A percentile compares a stretch with the other conserved stretches of the same genome.
phyloP scores from a whole-genome alignment of 2,113 vertebrate genomes.

The Brachionichthys hirsutus region DNA sequence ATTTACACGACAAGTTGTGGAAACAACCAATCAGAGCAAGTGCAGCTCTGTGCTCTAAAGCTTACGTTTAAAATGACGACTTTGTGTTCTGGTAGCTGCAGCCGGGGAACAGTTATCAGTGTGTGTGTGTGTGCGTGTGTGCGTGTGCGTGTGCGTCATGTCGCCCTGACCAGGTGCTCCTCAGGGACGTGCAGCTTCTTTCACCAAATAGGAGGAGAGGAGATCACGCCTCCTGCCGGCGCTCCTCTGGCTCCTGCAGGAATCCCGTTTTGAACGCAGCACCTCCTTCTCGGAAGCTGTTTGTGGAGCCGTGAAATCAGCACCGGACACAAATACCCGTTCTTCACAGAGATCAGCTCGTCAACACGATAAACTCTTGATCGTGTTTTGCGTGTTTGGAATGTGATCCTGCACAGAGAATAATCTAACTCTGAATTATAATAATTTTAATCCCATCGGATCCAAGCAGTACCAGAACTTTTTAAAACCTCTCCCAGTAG shows the following conservation, averaged over 20 bases:
- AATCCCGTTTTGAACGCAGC: too few species aligned
- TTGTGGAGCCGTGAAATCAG: not conserved
- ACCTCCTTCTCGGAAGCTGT: too few species aligned
- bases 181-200: slow-evolving; percentile 53
- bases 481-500: slow-evolving; percentile 41
- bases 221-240: not conserved
- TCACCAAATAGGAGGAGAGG: slow-evolving; percentile 29
- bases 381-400: slow-evolving; percentile 25
- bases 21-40: too few species aligned
- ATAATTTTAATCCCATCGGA: slow-evolving; percentile 38
- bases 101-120: too few species aligned
- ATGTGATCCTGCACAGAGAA: slow-evolving; percentile 27
- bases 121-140: too few species aligned
- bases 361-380: slow-evolving; percentile 55
- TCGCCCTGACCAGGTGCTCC: slow-evolving; percentile 40
- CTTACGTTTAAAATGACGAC: too few species aligned
- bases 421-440: slow-evolving; percentile 43
- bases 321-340: slow-evolving; percentile 1
- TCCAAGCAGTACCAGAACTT: slow-evolving; percentile 36
- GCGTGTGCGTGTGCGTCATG: too few species aligned
- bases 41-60: too few species aligned
- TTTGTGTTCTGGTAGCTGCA: too few species aligned
- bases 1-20: too few species aligned
- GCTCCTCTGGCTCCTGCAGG: too few species aligned
- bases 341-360: slow-evolving; percentile 55